These are phyloP conservation scores for Cotesia congregata DNA, from an alignment of 2,888 invertebrate species.

Conservation along the genomic window DNA sequence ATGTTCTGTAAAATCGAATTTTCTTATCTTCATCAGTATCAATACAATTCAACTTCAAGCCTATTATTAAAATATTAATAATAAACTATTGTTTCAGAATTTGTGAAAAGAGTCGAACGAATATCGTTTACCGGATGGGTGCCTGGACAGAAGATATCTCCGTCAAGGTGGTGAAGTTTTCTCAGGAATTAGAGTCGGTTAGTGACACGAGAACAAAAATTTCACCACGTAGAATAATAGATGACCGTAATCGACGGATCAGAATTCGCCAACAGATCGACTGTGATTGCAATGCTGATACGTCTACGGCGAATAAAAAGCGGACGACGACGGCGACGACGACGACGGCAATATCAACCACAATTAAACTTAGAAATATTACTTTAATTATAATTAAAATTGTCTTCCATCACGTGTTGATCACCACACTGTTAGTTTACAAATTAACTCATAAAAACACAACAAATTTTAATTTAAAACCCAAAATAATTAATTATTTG, in stretches of 20 bases:
- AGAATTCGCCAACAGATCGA: slow-evolving; percentile 41
- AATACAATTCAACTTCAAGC: neutral
- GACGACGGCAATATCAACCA: slow-evolving; percentile 25
- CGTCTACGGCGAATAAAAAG: slow-evolving; percentile 4
- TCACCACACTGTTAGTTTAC: neutral
- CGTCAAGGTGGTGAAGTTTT: slow-evolving; percentile 66
- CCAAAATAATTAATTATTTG: neutral
- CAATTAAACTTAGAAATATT: neutral
- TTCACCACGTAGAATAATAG: slow-evolving; percentile 38
- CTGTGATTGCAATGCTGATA: slow-evolving; percentile 48
- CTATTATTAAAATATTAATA: slow-evolving; percentile 5
- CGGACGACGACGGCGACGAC: slow-evolving; percentile 29
- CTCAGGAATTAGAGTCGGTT: slow-evolving; percentile 52
- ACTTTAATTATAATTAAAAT: slow-evolving; percentile 26
- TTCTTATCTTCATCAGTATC: neutral
- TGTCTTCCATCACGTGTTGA: slow-evolving; percentile 1
- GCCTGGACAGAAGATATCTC: slow-evolving; percentile 68
- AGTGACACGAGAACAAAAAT: slow-evolving; percentile 32
- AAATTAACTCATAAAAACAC: neutral
- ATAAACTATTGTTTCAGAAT: slow-evolving; percentile 17
- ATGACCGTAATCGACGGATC: slow-evolving; percentile 43
- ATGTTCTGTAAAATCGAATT: neutral
- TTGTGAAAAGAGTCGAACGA: slow-evolving; percentile 56
- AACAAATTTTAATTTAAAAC: neutral
- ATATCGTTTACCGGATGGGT: slow-evolving; percentile 69